These are phyloP conservation scores for Pan paniscus DNA, from an alignment of 2,113 vertebrate genomes.

Conservation along the genomic window DNA sequence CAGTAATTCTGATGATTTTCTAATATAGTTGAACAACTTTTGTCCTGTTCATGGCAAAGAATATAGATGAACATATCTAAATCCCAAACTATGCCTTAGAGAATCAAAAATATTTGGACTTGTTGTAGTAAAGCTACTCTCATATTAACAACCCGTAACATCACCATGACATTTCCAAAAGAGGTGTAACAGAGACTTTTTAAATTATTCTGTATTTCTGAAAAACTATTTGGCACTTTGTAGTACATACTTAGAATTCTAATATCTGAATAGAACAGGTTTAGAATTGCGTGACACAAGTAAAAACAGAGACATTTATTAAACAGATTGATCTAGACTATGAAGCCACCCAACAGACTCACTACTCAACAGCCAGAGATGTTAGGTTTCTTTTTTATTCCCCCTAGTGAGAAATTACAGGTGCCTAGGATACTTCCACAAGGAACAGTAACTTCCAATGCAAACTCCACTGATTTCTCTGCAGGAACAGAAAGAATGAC, in stretches of 20 bases:
- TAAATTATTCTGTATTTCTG: not conserved
- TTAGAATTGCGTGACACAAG: not conserved
- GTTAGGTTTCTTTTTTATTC: not conserved
- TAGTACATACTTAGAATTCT: not conserved
- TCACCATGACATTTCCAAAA: not conserved
- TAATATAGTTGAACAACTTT: not conserved
- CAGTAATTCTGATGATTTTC: not conserved
- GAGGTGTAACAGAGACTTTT: not conserved
- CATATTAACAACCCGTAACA: not conserved
- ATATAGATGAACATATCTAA: not conserved
- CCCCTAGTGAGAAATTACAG: not conserved
- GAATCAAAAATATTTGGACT: conserved; percentile 13
- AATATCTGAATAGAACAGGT: not conserved
- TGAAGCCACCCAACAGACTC: not conserved
- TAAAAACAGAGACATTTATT: not conserved
- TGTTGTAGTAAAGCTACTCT: not conserved
- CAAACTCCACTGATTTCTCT: conserved; percentile 57
- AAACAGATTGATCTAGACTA: not conserved
- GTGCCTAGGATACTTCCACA: not conserved
- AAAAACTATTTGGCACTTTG: not conserved
- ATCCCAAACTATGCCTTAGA: not conserved
- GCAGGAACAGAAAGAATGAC: conserved; percentile 21
- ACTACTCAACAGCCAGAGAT: not conserved
- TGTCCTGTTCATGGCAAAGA: conserved; percentile 8
- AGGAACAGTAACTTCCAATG: not conserved